Percentiles rank a stretch among this genome's conserved stretches.
phyloP scores from a whole-genome alignment of 2,888 invertebrate species.

The Athalia rosae region DNA sequence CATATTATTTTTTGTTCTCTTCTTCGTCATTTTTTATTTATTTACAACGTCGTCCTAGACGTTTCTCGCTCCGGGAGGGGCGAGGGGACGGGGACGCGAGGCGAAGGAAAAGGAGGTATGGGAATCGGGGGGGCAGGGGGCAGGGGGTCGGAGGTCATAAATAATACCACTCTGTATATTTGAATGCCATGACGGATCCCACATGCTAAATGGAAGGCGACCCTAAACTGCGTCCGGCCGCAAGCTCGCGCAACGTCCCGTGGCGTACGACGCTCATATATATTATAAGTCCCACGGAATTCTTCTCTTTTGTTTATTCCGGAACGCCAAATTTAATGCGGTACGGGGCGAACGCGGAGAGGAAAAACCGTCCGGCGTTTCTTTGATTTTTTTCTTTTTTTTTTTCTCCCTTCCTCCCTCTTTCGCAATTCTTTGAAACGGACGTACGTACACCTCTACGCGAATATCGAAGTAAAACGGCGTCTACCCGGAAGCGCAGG shows the following conservation, averaged over 20 bases:
- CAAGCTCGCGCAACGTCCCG: conserved; percentile 6
- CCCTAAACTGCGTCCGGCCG: conserved; percentile 1
- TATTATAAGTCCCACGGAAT: conserved; percentile 50
- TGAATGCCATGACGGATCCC: conserved; percentile 70
- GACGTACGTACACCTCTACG: no score
- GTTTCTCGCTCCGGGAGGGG: conserved; percentile 58
- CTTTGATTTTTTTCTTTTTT: neutral
- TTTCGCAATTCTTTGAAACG: no score
- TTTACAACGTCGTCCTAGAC: conserved; percentile 55
- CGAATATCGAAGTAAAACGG: neutral
- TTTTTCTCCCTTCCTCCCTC: no score
- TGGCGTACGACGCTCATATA: conserved; percentile 44
- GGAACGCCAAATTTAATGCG: conserved; percentile 62
- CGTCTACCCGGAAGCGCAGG: neutral
- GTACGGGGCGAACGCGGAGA: conserved; percentile 46
- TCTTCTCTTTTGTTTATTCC: conserved; percentile 64
- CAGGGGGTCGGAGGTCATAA: conserved; percentile 61
- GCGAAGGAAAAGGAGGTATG: neutral
- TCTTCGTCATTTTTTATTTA: conserved; percentile 45
- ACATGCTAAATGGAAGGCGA: conserved; percentile 64
- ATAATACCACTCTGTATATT: conserved; percentile 71
- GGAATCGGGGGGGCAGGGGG: neutral
- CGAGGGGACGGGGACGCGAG: neutral
- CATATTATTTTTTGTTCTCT: conserved; percentile 32
- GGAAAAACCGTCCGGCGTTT: neutral